Percentiles rank a stretch among this genome's conserved stretches.
These are phyloP conservation scores for Tetheella fluctuosa DNA, from an alignment of 2,888 invertebrate genomes.

Conservation along the genomic window DNA sequence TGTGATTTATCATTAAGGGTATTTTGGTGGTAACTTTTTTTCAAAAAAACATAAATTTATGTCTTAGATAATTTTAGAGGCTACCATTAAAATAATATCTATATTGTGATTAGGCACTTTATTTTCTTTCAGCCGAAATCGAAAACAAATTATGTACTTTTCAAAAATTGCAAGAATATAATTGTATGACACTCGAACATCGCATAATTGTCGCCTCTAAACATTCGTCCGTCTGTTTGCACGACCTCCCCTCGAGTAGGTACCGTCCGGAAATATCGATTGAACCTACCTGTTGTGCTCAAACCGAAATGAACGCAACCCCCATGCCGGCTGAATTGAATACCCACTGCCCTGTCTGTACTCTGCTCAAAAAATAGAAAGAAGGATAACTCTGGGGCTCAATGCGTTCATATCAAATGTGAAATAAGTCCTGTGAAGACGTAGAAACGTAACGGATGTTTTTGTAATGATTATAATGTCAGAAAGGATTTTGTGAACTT, in stretches of 20 bases:
- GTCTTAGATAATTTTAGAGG: too few species aligned
- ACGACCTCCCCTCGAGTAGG: conserved; percentile 39
- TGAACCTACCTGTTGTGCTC: conserved; percentile 66
- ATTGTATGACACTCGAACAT: conserved; percentile 21
- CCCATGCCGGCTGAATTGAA: conserved; percentile 31
- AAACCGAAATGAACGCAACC: conserved; percentile 32
- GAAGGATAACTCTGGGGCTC: conserved; percentile 25
- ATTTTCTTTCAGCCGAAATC: too few species aligned
- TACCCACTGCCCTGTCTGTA: conserved; percentile 10
- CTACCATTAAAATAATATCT: too few species aligned
- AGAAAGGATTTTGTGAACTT: too few species aligned
- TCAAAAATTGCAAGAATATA: conserved; percentile 17
- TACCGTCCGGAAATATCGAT: conserved; percentile 63
- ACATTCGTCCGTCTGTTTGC: conserved; percentile 54
- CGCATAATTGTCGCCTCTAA: conserved; percentile 52
- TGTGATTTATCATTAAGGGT: too few species aligned
- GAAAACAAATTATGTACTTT: neutral
- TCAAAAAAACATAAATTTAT: too few species aligned
- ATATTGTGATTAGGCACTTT: too few species aligned
- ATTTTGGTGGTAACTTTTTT: too few species aligned
- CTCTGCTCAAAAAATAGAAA: conserved; percentile 40
- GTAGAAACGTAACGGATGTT: too few species aligned
- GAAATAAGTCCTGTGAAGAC: too few species aligned
- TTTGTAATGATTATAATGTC: too few species aligned
- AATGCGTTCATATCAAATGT: neutral